A percentile compares a stretch with the other conserved stretches of the same genome.
These are phyloP conservation scores for Euproctis similis DNA, from an alignment of 2,888 invertebrate genomes.

Conservation along the genomic window DNA sequence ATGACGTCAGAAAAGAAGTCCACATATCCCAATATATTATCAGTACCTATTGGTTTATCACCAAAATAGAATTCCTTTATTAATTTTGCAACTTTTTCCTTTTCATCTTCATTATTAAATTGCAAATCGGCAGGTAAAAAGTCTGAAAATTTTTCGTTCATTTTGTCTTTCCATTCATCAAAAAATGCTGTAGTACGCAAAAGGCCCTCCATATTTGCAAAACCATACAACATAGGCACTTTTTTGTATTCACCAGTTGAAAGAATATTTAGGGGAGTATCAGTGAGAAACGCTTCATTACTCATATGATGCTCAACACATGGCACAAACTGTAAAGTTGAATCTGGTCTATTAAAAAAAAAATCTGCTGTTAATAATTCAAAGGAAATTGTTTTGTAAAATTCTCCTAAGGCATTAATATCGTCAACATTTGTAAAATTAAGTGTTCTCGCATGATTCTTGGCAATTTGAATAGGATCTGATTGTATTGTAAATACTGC, in stretches of 20 bases:
- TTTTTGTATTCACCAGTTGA: conserved; percentile 27
- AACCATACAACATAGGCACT: conserved; percentile 34
- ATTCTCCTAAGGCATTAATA: conserved; percentile 32
- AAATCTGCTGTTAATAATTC: conserved; percentile 21
- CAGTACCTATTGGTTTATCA: conserved; percentile 18
- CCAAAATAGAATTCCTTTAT: conserved; percentile 42
- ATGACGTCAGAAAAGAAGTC: conserved; percentile 44
- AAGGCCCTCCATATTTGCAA: conserved; percentile 31
- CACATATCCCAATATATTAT: conserved; percentile 18
- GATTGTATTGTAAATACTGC: conserved; percentile 24
- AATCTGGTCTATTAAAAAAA: conserved; percentile 18
- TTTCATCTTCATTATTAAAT: conserved; percentile 28
- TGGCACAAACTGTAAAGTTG: conserved; percentile 17
- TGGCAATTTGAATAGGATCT: conserved; percentile 34
- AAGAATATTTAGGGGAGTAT: conserved; percentile 31
- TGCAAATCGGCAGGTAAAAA: conserved; percentile 36
- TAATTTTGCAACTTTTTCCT: conserved; percentile 18
- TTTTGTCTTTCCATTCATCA: conserved; percentile 20
- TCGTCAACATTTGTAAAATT: conserved; percentile 31
- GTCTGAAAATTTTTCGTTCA: conserved; percentile 35
- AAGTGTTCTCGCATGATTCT: conserved; percentile 23
- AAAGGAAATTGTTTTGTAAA: conserved; percentile 29
- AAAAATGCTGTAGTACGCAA: conserved; percentile 16
- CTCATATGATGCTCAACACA: conserved; percentile 25
- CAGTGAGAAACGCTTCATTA: conserved; percentile 25